phyloP scores from a whole-genome alignment of 2,797 vertebrate genomes.

The Mallotus villosus region DNA sequence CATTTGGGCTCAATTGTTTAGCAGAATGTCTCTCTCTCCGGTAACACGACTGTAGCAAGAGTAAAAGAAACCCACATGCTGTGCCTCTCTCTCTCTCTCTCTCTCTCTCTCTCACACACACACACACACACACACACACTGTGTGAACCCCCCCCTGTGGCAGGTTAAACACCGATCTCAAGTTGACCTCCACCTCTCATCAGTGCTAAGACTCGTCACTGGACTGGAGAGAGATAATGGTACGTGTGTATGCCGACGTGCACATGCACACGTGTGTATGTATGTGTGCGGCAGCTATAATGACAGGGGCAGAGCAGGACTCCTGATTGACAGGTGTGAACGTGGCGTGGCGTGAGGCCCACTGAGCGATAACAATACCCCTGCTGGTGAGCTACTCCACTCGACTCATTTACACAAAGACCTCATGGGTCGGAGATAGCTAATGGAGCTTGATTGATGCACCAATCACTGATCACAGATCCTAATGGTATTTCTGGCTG shows the following conservation, averaged over 20 bases:
- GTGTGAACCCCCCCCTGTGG: slow-evolving; percentile 47
- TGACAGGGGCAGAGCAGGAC: slow-evolving; percentile 32
- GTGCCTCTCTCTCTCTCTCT: background rate
- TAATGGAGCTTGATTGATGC: background rate
- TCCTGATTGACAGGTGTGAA: slow-evolving; percentile 52
- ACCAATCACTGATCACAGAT: slow-evolving; percentile 3
- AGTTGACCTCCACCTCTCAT: slow-evolving; percentile 50
- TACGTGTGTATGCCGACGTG: slow-evolving; percentile 2
- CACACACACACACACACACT: slow-evolving; percentile 22
- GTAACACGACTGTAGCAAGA: background rate
- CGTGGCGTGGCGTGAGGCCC: slow-evolving; percentile 38
- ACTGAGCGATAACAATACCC: slow-evolving; percentile 25
- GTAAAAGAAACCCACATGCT: background rate
- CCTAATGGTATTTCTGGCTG: background rate
- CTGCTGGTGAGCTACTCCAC: slow-evolving; percentile 29
- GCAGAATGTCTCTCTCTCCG: background rate
- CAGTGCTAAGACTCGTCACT: slow-evolving; percentile 57
- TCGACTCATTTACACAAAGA: slow-evolving; percentile 19
- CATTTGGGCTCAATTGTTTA: slow-evolving; percentile 65
- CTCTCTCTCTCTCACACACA: slow-evolving; percentile 8
- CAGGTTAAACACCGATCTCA: slow-evolving; percentile 67
- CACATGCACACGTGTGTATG: slow-evolving; percentile 6
- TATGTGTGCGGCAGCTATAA: slow-evolving; percentile 26
- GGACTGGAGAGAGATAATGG: slow-evolving; percentile 17
- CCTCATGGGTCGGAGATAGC: background rate